phyloP scores from a whole-genome alignment of 2,888 invertebrate species.

The Cistogaster globosa region DNA sequence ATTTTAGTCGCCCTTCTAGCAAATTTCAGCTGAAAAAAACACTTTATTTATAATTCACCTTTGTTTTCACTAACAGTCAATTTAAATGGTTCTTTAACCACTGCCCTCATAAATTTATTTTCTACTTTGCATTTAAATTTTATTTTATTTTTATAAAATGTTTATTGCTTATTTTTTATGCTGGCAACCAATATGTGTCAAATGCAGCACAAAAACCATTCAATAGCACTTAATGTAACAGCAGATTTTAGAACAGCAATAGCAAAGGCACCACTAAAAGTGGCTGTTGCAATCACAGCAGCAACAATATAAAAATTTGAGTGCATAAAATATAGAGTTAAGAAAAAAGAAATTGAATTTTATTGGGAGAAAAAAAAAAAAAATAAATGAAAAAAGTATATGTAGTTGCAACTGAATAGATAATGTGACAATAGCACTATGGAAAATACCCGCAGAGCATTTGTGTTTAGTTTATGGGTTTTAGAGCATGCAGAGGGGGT shows the following conservation, averaged over 20 bases:
- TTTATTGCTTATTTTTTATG: slow-evolving; percentile 60
- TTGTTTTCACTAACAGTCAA: no score
- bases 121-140: neutral
- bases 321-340: neutral
- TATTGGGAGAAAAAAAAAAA: slow-evolving; percentile 10
- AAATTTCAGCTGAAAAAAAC: no score
- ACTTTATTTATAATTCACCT: no score
- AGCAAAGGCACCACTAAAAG: neutral
- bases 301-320: slow-evolving; percentile 12
- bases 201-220: slow-evolving; percentile 61
- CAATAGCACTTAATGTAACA: slow-evolving; percentile 37
- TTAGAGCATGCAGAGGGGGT: neutral
- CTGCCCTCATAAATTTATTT: neutral
- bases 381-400: neutral
- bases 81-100: no score
- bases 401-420: slow-evolving; percentile 33
- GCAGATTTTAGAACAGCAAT: neutral
- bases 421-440: slow-evolving; percentile 64
- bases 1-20: no score
- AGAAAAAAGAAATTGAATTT: slow-evolving; percentile 23
- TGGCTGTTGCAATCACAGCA: neutral
- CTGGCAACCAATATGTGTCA: slow-evolving; percentile 69
- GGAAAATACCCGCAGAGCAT: slow-evolving; percentile 60
- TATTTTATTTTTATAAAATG: neutral
- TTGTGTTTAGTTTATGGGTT: slow-evolving; percentile 41